Conservation (phyloP, 2,888 invertebrate species). For the Syrista parreyssii region DNA sequence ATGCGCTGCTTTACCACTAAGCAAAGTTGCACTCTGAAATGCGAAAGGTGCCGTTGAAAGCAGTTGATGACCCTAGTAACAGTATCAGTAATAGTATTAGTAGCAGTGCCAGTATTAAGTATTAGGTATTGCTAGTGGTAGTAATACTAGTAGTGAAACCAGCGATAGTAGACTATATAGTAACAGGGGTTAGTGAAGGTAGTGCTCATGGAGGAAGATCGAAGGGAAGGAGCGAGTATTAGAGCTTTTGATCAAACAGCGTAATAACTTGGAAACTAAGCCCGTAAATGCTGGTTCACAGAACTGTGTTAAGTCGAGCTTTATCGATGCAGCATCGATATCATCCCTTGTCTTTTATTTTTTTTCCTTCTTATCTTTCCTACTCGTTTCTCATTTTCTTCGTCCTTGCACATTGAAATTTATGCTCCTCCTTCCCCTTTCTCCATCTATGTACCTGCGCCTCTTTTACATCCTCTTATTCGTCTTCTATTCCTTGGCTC, state of each 20-base stretch:
- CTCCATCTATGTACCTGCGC: not conserved
- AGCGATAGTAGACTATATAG: not conserved
- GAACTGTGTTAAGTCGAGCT: not conserved
- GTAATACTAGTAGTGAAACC: not conserved
- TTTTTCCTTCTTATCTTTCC: not conserved
- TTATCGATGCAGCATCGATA: not conserved
- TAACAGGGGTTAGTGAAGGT: not conserved
- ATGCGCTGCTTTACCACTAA: conserved; percentile 32
- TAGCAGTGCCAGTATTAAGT: not conserved
- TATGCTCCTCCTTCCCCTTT: not conserved
- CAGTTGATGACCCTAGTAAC: not conserved
- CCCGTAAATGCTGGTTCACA: conserved; percentile 35
- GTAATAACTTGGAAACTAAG: conserved; percentile 50
- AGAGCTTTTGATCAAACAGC: conserved; percentile 49
- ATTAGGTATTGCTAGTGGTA: not conserved
- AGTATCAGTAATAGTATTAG: not conserved
- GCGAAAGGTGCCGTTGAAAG: conserved; percentile 9
- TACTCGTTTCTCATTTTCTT: conserved; percentile 2
- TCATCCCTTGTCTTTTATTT: not conserved
- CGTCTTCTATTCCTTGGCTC: conserved; percentile 5
- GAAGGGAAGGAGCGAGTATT: conserved; percentile 33
- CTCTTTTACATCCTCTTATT: not conserved
- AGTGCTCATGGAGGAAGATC: not conserved
- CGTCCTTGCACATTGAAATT: not conserved
- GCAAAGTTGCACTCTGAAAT: conserved; percentile 27